These are phyloP conservation scores for Lethrus apterus DNA, from an alignment of 1,140 invertebrate genomes.

Conservation along the genomic window DNA sequence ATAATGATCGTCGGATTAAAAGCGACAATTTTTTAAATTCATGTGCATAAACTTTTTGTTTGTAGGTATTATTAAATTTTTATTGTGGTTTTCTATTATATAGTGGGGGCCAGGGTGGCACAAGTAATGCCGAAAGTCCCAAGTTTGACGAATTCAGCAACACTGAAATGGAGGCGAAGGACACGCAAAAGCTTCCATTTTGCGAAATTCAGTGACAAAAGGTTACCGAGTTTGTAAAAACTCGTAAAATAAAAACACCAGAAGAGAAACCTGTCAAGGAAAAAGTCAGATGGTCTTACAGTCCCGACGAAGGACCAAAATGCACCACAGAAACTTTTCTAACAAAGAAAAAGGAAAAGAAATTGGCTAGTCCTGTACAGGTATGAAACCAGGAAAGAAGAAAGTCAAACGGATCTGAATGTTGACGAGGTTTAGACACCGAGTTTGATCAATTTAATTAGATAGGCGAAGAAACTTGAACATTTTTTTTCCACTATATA, in stretches of 20 bases:
- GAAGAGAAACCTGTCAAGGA: conserved; percentile 35
- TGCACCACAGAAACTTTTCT: conserved; percentile 37
- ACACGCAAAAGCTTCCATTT: conserved; percentile 54
- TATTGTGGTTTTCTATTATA: conserved; percentile 16
- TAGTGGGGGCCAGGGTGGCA: conserved; percentile 42
- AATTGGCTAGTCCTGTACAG: conserved; percentile 33
- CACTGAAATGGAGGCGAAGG: conserved; percentile 45
- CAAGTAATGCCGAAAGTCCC: conserved; percentile 46
- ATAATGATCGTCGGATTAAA: too few relatives aligned
- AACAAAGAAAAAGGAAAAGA: conserved; percentile 35
- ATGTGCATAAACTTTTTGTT: too few relatives aligned
- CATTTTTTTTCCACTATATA: too few relatives aligned
- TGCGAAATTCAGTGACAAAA: conserved; percentile 65
- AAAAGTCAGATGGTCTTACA: conserved; percentile 40
- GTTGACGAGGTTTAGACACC: too few relatives aligned
- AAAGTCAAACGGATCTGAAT: too few relatives aligned
- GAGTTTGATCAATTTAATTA: too few relatives aligned
- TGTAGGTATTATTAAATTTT: conserved; percentile 4
- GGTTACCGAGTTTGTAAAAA: conserved; percentile 45
- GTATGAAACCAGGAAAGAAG: conserved; percentile 30
- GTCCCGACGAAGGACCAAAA: conserved; percentile 39
- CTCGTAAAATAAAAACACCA: conserved; percentile 40
- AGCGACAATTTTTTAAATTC: too few relatives aligned
- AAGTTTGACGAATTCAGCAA: conserved; percentile 52
- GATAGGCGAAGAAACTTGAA: too few relatives aligned